Percentiles rank a stretch among this genome's conserved stretches.
Conservation (phyloP, 2,888 invertebrate genomes). For the Coleophora flavipennella region DNA sequence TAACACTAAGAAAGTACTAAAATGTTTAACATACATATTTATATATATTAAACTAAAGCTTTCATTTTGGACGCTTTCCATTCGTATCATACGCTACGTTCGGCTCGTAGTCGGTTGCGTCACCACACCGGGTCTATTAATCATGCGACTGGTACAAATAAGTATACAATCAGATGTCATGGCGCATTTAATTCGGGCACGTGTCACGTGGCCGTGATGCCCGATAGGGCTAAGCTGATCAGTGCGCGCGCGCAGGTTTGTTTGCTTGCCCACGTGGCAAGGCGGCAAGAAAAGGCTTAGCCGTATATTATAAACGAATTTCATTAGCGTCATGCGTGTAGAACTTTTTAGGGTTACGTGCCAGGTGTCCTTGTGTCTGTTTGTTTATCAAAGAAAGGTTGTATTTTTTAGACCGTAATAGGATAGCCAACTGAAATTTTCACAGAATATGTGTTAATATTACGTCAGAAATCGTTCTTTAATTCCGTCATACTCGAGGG, state of each 20-base stretch:
- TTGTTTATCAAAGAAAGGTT: too few relatives aligned
- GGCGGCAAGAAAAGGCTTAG: not conserved
- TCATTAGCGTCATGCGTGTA: too few relatives aligned
- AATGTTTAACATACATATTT: too few relatives aligned
- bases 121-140: constrained; percentile 30
- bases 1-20: too few relatives aligned
- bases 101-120: constrained; percentile 35
- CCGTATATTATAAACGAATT: not conserved
- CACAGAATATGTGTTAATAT: too few relatives aligned
- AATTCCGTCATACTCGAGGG: too few relatives aligned
- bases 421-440: too few relatives aligned
- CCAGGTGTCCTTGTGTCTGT: too few relatives aligned
- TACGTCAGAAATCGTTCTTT: too few relatives aligned
- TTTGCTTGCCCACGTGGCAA: constrained; percentile 28
- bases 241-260: constrained; percentile 29
- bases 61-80: not conserved
- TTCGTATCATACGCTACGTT: constrained; percentile 11
- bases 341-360: too few relatives aligned
- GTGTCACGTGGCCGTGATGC: constrained; percentile 39
- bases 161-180: constrained; percentile 43
- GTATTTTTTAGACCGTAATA: too few relatives aligned
- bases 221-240: constrained; percentile 53
- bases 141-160: constrained; percentile 42
- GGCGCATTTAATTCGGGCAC: constrained; percentile 43
- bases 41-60: too few relatives aligned